Base-by-base conservation (phyloP, 1,140 invertebrate species). In the Schlechtendalia chinensis region DNA sequence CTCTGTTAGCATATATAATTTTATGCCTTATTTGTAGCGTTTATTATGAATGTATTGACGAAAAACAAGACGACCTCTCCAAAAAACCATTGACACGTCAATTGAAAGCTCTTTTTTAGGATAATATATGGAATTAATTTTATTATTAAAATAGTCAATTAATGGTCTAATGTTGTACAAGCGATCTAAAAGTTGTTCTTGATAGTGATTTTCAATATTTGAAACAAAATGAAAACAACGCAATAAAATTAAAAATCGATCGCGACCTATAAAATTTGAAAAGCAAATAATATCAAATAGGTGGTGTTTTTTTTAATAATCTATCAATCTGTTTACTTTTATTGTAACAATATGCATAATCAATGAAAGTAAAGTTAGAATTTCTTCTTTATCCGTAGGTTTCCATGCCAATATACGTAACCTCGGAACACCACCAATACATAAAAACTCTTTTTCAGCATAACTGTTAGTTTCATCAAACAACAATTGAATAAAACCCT, bases 71-170 rank as follows among this genome's bases (percentile, higher is more conserved):
- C 32, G 63, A 19, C 63, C 63, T 67, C 63, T 67, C 29, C 29
- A 67, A 5, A 45, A 67, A 67, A 67, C 63, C 63, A 67, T 67
- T 17, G 63, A 67, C 17, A 45, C 32, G 29, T 67, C 63, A 67
- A 67, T 29, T 39, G 29, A 67, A 3, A 67, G 63, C 32, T 67
- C 32, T 67, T 45, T 67, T 19, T 67, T 67, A 45, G 19, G 63
- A 39, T 67, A 45, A 8, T 67, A 67, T 32, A 67, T 67, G 12
- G 63, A 45, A 39, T 67, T 67, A 14, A 67, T 67, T 67, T 67
- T 67, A 39, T 67, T 67, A 67, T 67, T 67, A 39, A 67, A 67
- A 67, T 67, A 67, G n/a, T 67, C 16, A 67, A 67, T 67, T 67
- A 67, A 67, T 32, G 63, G 63, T 45, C 63, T 67, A 17, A 67